phyloP scores from a whole-genome alignment of 2,888 invertebrate species.

The Patella caerulea region DNA sequence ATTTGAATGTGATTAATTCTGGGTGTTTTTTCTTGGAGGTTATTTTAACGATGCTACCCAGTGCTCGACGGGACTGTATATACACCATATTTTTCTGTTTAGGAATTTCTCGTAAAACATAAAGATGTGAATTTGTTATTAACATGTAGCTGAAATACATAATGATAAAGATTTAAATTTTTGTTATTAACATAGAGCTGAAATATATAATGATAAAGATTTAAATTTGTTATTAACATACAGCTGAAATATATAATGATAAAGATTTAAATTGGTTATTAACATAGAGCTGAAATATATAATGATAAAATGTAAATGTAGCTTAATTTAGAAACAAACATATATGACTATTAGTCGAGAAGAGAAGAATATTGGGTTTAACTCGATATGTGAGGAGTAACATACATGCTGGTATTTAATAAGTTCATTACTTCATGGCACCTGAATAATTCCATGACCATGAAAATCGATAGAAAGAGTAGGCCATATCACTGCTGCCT shows the following conservation, averaged over 20 bases:
- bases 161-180: constrained; percentile 13
- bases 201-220: constrained; percentile 76
- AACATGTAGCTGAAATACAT: constrained; percentile 81
- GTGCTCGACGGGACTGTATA: constrained; percentile 87
- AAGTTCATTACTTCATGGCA: too few species aligned
- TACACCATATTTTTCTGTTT: constrained; percentile 83
- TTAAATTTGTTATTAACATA: constrained; percentile 87
- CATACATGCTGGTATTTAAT: too few species aligned
- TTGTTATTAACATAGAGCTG: background rate
- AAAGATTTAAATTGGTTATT: too few species aligned
- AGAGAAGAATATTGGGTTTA: too few species aligned
- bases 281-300: background rate
- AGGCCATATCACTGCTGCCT: too few species aligned
- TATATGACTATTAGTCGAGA: too few species aligned
- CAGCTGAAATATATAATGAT: constrained; percentile 76
- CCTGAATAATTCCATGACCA: too few species aligned
- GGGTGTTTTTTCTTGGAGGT: constrained; percentile 96
- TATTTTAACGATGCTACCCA: constrained; percentile 95
- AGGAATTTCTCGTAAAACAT: constrained; percentile 83
- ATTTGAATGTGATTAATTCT: constrained; percentile 96
- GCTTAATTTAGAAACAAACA: too few species aligned
- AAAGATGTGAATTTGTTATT: constrained; percentile 87
- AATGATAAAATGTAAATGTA: too few species aligned
- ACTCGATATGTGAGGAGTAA: too few species aligned
- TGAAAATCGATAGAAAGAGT: too few species aligned